Base-by-base conservation (phyloP, 2,113 vertebrate species). In the Rhinoptilus africanus region DNA sequence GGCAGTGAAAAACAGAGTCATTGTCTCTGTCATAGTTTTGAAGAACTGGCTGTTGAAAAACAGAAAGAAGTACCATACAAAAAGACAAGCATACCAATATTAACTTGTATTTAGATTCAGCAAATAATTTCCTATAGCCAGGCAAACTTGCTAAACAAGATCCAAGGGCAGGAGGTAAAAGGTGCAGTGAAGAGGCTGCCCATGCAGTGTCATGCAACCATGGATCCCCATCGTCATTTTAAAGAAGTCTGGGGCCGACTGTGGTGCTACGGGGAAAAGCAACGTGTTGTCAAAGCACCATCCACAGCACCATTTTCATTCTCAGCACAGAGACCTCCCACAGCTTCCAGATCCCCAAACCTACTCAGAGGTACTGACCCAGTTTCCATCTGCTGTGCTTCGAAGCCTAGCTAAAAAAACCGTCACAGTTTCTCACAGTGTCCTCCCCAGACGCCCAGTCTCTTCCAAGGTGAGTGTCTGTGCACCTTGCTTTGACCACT, bases 161-260 rank as follows among this genome's bases (percentile, higher is more conserved):
- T 51, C 12, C 32, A 24, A 54, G 53, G 21, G 27, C 32, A 68
- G 21, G 18, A 14, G 4, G 34, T 5, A n/a, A 57, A 79, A 79
- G 23, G 9, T 23, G 2, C 27, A 53, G 27, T 3, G n/a, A 81
- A 62, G 45, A 63, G 10, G 14, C 27, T 74, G 35, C 9, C 30
- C 12, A 9, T 1, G 2, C 26, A 10, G 5, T 7, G 5, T 28
- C 41, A 41, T 1, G 1, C 23, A 60, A 0, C 5, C 30, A 13
- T 14, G 19, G 22, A 8, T 71, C 23, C 16, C 37, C 14, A 37
- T 39, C 48, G 59, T 68, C 62, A n/a, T 23, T 12, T 45, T 41
- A 39, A 15, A 51, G 34, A 79, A 56, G 9, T 8, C 22, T 45
- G 21, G 5, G 26, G 10, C 35, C 45, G 14, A 23, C 2, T 7